Evolutionary conservation across 2,888 invertebrate species (phyloP).

Genomic region (Leucophora obtusa): DNA sequence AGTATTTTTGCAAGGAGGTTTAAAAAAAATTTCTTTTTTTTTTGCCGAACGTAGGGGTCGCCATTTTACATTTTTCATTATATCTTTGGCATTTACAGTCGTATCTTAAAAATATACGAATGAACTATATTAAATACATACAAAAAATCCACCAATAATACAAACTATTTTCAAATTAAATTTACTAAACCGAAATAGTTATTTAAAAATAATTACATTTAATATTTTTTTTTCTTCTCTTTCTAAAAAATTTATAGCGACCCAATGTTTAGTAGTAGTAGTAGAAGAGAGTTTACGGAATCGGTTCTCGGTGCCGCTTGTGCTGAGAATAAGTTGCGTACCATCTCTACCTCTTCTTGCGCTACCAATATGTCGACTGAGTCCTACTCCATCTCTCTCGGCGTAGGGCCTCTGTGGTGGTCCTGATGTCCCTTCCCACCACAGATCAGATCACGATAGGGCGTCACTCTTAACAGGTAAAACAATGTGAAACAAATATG

Average conservation of each 20-base stretch:
- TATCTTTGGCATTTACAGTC: no score
- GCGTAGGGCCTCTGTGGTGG: slow-evolving; percentile 99
- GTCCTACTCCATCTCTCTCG: slow-evolving; percentile 92
- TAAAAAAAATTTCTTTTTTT: no score
- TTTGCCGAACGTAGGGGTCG: no score
- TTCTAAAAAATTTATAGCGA: slow-evolving; percentile 72
- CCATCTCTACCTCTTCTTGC: slow-evolving; percentile 81
- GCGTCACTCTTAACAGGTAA: slow-evolving; percentile 79
- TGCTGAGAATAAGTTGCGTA: slow-evolving; percentile 75
- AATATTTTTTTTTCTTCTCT: slow-evolving; percentile 48
- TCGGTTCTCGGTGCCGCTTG: slow-evolving; percentile 71
- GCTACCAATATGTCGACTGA: slow-evolving; percentile 86
- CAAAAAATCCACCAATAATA: not conserved
- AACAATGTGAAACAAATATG: not conserved
- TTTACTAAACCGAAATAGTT: not conserved
- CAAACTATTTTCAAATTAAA: not conserved
- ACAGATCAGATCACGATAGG: slow-evolving; percentile 80
- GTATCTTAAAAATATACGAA: no score
- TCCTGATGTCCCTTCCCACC: slow-evolving; percentile 97
- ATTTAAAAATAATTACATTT: slow-evolving; percentile 29
- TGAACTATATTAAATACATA: no score
- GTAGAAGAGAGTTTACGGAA: slow-evolving; percentile 77
- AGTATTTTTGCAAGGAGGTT: no score
- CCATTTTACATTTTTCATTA: no score
- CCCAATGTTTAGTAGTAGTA: slow-evolving; percentile 78